These are phyloP conservation scores for Colletes collaris DNA, from an alignment of 2,888 invertebrate species.

Conservation along the genomic window DNA sequence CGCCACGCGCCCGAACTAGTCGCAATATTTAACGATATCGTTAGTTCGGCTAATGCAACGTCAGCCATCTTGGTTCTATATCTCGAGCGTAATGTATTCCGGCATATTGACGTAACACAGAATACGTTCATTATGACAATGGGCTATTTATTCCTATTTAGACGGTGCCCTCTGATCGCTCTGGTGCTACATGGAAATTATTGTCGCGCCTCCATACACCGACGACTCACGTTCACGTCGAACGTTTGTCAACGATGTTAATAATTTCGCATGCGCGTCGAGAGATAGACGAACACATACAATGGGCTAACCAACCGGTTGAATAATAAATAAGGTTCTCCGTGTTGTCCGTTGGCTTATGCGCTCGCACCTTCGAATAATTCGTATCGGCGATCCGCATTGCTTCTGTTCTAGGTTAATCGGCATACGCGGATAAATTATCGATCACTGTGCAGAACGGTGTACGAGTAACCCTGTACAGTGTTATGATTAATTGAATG, in stretches of 20 bases:
- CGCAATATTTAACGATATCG: conserved; percentile 4
- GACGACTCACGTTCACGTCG: conserved; percentile 39
- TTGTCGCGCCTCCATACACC: conserved; percentile 14
- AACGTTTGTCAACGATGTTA: conserved; percentile 57
- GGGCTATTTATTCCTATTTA: conserved; percentile 55
- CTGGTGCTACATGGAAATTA: conserved; percentile 44
- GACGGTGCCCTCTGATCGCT: conserved; percentile 33
- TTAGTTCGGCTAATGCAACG: neutral
- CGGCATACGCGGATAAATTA: conserved; percentile 42
- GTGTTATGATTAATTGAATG: conserved; percentile 39
- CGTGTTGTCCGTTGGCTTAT: conserved; percentile 46
- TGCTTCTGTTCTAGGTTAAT: conserved; percentile 46
- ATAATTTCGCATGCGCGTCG: conserved; percentile 59
- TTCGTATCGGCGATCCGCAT: conserved; percentile 24
- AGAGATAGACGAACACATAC: conserved; percentile 44
- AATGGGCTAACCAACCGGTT: conserved; percentile 41
- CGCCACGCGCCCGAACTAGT: neutral
- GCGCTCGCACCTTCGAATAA: conserved; percentile 52
- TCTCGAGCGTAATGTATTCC: conserved; percentile 39
- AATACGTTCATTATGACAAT: conserved; percentile 53
- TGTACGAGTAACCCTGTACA: conserved; percentile 15
- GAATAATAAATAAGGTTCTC: conserved; percentile 62
- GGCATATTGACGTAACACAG: conserved; percentile 47
- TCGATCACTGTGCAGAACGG: conserved; percentile 24
- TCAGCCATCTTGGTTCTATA: conserved; percentile 34